Conservation (phyloP, 2,113 vertebrate species). For the Chiloscyllium plagiosum region DNA sequence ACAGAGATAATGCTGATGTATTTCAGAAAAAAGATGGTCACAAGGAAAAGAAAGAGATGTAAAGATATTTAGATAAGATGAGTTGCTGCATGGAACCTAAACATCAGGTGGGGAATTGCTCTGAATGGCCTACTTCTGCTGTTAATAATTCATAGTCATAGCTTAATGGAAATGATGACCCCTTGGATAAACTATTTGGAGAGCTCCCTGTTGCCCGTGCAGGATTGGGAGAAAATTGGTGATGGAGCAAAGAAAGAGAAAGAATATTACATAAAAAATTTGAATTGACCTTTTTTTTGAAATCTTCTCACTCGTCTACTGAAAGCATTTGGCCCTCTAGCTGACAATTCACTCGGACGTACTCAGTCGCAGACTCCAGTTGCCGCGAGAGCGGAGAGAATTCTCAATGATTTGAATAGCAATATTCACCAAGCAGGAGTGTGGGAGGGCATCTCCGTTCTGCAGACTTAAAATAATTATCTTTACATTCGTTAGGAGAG, state of each 20-base stretch:
- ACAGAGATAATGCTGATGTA: too few relatives aligned
- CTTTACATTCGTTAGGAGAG: not conserved
- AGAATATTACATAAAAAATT: not conserved
- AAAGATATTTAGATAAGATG: too few relatives aligned
- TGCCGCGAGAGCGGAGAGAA: not conserved
- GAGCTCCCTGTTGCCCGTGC: not conserved
- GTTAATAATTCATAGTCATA: too few relatives aligned
- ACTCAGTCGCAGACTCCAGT: not conserved
- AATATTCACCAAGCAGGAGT: not conserved
- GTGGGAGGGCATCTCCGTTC: not conserved
- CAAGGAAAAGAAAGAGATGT: too few relatives aligned
- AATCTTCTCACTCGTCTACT: not conserved
- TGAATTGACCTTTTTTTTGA: not conserved
- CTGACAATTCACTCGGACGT: not conserved
- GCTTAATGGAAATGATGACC: not conserved
- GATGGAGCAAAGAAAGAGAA: rapidly evolving
- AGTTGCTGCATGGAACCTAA: too few relatives aligned
- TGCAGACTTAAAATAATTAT: not conserved
- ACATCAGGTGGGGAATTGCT: too few relatives aligned
- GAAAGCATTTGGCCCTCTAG: not conserved
- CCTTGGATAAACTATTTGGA: not conserved
- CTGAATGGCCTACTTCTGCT: too few relatives aligned
- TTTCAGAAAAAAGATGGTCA: too few relatives aligned
- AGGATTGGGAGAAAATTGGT: not conserved
- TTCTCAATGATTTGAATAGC: not conserved